A percentile compares a stretch with the other conserved stretches of the same genome.
Evolutionary conservation across 2,888 invertebrate genomes (phyloP).

Genomic region (Pollenia griseotomentosa): DNA sequence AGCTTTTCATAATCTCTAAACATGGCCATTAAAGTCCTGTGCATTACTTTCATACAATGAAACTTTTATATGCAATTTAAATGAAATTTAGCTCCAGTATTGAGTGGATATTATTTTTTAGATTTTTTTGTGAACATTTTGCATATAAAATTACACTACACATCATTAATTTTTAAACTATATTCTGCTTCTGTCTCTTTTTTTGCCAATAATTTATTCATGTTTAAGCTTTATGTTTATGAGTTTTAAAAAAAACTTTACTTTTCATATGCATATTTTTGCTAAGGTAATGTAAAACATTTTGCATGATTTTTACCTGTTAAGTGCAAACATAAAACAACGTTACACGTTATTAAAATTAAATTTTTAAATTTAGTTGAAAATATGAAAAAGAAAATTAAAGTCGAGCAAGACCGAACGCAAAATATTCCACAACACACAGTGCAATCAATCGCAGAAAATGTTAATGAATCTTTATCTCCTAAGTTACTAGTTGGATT

Average conservation of each 20-base stretch:
- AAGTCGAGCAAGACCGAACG: too few relatives aligned
- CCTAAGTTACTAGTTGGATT: too few relatives aligned
- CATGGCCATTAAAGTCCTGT: conserved; percentile 25
- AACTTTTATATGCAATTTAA: neutral
- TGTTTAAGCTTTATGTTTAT: conserved; percentile 31
- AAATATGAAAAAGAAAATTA: too few relatives aligned
- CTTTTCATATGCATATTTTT: neutral
- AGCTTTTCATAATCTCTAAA: conserved; percentile 42
- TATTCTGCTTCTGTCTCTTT: conserved; percentile 7
- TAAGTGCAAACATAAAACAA: too few relatives aligned
- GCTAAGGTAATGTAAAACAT: neutral
- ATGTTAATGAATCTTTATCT: too few relatives aligned
- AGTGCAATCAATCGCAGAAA: too few relatives aligned
- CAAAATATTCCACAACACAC: too few relatives aligned
- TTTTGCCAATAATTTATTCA: conserved; percentile 48
- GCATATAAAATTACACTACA: conserved; percentile 66
- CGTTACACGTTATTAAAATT: neutral
- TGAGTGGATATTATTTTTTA: conserved; percentile 1
- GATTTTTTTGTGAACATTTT: conserved; percentile 18
- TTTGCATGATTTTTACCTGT: conserved; percentile 6
- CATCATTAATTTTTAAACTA: conserved; percentile 71
- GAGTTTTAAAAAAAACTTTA: conserved; percentile 21
- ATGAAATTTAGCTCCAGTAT: conserved; percentile 2
- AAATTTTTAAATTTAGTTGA: too few relatives aligned
- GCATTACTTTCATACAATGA: neutral